phyloP scores from a whole-genome alignment of 2,888 invertebrate species.

The Hydropsyche betteni region DNA sequence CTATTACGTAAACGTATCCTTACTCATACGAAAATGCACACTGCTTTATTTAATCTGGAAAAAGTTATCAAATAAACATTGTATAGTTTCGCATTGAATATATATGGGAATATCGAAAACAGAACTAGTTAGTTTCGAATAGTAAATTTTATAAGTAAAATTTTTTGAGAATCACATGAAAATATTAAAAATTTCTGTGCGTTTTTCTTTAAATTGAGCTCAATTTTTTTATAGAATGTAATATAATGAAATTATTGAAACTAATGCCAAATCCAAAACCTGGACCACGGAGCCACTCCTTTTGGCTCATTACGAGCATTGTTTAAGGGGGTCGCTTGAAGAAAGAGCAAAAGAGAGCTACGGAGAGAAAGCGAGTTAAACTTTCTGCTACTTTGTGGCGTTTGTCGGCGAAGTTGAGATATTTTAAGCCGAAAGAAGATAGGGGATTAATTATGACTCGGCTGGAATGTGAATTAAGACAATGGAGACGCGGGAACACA shows the following conservation, averaged over 20 bases:
- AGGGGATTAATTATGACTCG: constrained; percentile 46
- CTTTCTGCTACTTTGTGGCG: constrained; percentile 43
- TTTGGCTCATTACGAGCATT: constrained; percentile 34
- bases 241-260: too few species aligned
- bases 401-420: constrained; percentile 40
- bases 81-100: too few species aligned
- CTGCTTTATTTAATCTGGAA: too few species aligned
- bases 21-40: background rate
- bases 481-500: background rate
- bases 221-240: too few species aligned
- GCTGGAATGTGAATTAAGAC: constrained; percentile 46
- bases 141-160: too few species aligned
- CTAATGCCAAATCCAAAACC: background rate
- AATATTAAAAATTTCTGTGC: too few species aligned
- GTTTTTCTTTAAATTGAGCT: too few species aligned
- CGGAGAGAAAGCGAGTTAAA: constrained; percentile 23
- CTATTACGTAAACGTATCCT: constrained; percentile 16
- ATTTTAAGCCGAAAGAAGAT: constrained; percentile 44
- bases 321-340: constrained; percentile 26
- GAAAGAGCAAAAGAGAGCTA: background rate
- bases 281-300: constrained; percentile 28
- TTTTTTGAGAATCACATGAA: too few species aligned
- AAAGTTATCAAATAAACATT: too few species aligned
- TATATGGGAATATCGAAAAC: too few species aligned
- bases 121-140: too few species aligned